Evolutionary conservation across 2,888 invertebrate species (phyloP).

Genomic region (Eulithis prunata): DNA sequence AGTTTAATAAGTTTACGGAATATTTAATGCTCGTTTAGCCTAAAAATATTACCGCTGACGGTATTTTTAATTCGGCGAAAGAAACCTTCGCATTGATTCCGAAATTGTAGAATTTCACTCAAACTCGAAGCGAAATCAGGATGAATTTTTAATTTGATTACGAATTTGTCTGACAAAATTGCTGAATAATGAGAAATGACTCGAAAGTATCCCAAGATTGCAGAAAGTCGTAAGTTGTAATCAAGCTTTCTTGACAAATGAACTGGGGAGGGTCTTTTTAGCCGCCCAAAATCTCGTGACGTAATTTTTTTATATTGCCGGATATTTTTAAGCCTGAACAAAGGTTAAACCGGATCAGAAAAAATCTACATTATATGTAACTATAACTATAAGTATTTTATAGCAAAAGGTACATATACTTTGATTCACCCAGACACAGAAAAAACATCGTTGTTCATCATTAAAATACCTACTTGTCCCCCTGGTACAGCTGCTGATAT

Average conservation of each 20-base stretch:
- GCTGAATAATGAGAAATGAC: slow-evolving; percentile 49
- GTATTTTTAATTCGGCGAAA: slow-evolving; percentile 46
- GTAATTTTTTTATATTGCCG: no score
- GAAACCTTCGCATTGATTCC: slow-evolving; percentile 31
- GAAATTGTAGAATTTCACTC: slow-evolving; percentile 40
- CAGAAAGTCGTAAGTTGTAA: slow-evolving; percentile 30
- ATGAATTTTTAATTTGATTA: slow-evolving; percentile 69
- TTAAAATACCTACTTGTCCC: no score
- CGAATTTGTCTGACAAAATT: slow-evolving; percentile 51
- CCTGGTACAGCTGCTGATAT: no score
- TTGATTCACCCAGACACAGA: no score
- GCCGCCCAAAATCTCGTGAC: no score
- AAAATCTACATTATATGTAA: no score
- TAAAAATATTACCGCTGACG: slow-evolving; percentile 39
- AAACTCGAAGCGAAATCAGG: slow-evolving; percentile 29
- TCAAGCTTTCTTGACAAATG: slow-evolving; percentile 27
- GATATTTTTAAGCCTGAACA: no score
- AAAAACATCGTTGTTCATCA: no score
- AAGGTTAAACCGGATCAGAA: no score
- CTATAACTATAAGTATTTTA: no score
- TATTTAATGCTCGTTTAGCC: slow-evolving; percentile 39
- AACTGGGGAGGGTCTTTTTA: not conserved
- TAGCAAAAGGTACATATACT: no score
- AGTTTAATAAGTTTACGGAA: slow-evolving; percentile 41
- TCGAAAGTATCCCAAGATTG: slow-evolving; percentile 23